Base-by-base conservation (phyloP, 2,113 vertebrate species). In the Eulemur rufifrons region DNA sequence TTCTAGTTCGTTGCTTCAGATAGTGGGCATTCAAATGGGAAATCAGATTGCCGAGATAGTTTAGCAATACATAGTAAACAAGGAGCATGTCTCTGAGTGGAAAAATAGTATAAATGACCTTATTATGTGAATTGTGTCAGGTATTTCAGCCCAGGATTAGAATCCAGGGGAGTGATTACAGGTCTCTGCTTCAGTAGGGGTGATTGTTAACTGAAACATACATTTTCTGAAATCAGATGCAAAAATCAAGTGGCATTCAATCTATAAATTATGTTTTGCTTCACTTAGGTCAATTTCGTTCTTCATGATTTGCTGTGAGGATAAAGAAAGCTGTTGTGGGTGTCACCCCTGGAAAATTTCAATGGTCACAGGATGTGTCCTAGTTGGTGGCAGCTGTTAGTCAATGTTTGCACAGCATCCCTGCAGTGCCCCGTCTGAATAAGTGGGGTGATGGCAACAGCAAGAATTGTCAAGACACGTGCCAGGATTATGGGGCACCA, bases 401-500 rank as follows among this genome's bases (percentile, higher is more conserved):
- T n/a, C 29, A 12, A 1, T 14, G 11, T 32, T 74, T 39, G 29
- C 39, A 39, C 6, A 47, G 7, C 7, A 37, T 12, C 15, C 2
- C 6, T 25, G 9, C 68, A 68, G 42, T 2, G 4, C 27, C 27
- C 18, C 64, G 10, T 63, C 59, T 71, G 84, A 66, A 2, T 45
- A 80, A 17, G 10, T 34, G 39, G 78, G 34, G 29, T 3, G 10
- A 42, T 2, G 20, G 9, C 3, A 25, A 32, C 0, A 80, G 34
- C 6, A 3, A 8, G 18, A 14, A 76, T 12, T 25, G 11, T 17
- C 80, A 52, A 27, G 14, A 32, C 5, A 21, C 9, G 9, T 32
- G 8, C 6, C 3, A 11, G 0, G 6, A 27, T 23, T 6, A 1
- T 0, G 1, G 80, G 27, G 10, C 6, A 0, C 17, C 6, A 0